Percentiles rank a stretch among this genome's conserved stretches.
Evolutionary conservation across 64 coral and sea anemone species (phyloP).

Genomic region (Stichodactyla helianthus): DNA sequence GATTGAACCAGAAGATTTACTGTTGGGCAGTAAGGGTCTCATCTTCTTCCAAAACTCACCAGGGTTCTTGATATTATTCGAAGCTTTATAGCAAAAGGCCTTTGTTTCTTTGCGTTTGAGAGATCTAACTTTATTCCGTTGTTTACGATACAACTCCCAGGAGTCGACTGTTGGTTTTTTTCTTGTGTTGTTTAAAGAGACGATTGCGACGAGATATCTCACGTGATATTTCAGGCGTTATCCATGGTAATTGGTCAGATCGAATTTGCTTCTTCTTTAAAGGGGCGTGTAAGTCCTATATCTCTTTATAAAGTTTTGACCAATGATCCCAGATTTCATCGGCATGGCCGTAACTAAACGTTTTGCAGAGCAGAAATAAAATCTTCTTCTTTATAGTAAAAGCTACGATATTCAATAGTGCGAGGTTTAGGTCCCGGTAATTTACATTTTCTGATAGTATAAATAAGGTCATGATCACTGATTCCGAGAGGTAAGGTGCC

Average conservation of each 20-base stretch:
- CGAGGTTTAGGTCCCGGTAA: slow-evolving; percentile 40
- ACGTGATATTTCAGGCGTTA: slow-evolving; percentile 6
- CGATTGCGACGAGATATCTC: slow-evolving; percentile 27
- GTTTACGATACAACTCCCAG: slow-evolving; percentile 19
- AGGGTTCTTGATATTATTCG: slow-evolving; percentile 8
- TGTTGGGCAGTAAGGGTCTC: not conserved
- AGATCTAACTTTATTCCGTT: slow-evolving; percentile 35
- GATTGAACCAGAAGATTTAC: no score
- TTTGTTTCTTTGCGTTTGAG: slow-evolving; percentile 37
- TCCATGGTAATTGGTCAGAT: slow-evolving; percentile 50
- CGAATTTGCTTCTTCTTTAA: slow-evolving; percentile 10
- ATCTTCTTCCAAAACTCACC: not conserved
- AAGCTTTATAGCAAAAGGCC: slow-evolving; percentile 3
- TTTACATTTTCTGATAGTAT: slow-evolving; percentile 31
- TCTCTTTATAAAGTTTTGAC: not conserved
- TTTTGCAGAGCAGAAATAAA: not conserved
- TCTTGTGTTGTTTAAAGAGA: slow-evolving; percentile 30
- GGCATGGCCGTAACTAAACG: not conserved
- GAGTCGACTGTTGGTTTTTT: slow-evolving; percentile 31
- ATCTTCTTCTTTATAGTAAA: not conserved
- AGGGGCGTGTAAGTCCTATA: no score
- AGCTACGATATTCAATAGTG: slow-evolving; percentile 20
- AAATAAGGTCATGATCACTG: slow-evolving; percentile 57
- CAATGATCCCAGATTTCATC: not conserved
- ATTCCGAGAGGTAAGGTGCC: slow-evolving; percentile 36